Base-by-base conservation (phyloP, 2,113 vertebrate species). In the Alaudala cheleensis region DNA sequence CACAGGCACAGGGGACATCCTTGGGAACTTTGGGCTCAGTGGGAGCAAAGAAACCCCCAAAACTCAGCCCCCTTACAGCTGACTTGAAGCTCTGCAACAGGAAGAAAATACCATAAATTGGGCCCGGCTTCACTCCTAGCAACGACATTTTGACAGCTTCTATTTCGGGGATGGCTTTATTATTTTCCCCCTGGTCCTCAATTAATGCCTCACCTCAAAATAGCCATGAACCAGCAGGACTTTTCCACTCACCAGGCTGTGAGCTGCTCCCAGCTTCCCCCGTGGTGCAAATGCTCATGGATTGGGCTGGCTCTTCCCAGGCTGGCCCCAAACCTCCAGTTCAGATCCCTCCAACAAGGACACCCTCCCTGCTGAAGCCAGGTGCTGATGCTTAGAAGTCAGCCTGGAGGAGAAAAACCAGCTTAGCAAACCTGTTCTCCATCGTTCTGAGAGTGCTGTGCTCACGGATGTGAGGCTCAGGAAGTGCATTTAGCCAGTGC, bases 151-250 rank as follows among this genome's bases (percentile, higher is more conserved):
- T 93, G 89, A 81, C 86, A 89, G 77, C 56, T 89, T 88, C 83
- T 92, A 67, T 93, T 93, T 93, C 0, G 0, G 77, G 86, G 54
- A 66, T 20, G 56, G 76, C 60, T 90, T 93, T 71, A 92, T 92
- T 92, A 86, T 93, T 93, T 89, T 56, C 69, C 86, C 88, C 73
- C 65, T 57, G 65, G 83, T 80, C 90, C 66, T 94, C 82, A 94
- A 83, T 96, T 94, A 96, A 92, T 86, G 85, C 62, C 58, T 92
- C 69, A 85, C 71, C 95, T 94, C 74, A 69, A 90, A 94, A 96
- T 67, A 97, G 86, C 94, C 71, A 20, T 0, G 0, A 96, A 65
- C 60, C 88, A 93, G 86, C 47, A 88, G 88, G 91, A 91, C 86
- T 88, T 67, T 67, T 84, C 91, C 69, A 81, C 49, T 87, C 73